Evolutionary conservation across 2,113 vertebrate genomes (phyloP).

Genomic region (Leiothrix lutea): DNA sequence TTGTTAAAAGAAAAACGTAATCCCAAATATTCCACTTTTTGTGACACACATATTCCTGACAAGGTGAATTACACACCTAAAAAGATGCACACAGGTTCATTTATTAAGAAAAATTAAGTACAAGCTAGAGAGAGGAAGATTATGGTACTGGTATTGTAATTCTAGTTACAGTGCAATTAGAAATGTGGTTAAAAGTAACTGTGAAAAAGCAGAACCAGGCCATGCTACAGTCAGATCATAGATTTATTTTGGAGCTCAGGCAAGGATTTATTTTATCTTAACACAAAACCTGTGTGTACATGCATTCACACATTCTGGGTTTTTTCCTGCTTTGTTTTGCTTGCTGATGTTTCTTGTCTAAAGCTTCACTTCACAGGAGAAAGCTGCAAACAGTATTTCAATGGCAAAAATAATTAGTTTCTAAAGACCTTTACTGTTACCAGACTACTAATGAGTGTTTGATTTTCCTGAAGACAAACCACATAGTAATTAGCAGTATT

Average conservation of each 20-base stretch:
- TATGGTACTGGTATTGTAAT: not conserved
- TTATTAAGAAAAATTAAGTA: not conserved
- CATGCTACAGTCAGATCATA: not conserved
- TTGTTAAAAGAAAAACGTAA: not conserved
- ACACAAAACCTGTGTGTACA: not conserved
- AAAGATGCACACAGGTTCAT: not conserved
- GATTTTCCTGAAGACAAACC: not conserved
- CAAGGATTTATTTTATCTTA: not conserved
- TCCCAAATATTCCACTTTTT: not conserved
- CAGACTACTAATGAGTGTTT: not conserved
- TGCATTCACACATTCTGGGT: accelerated
- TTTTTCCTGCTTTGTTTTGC: not conserved
- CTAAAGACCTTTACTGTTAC: not conserved
- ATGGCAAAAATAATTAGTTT: not conserved
- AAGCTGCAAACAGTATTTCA: not conserved
- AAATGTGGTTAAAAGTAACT: not conserved
- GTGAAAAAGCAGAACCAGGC: not conserved
- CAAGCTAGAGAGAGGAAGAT: not conserved
- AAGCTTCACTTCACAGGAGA: not conserved
- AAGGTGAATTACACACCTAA: not conserved
- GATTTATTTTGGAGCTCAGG: not conserved
- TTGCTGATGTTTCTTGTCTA: not conserved
- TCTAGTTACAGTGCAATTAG: not conserved
- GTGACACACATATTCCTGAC: not conserved
- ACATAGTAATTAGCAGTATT: not conserved